Evolutionary conservation across 1,140 invertebrate genomes (phyloP), one percentile per base, ranked within the genome.

Genomic region (Adoxophyes honmai): DNA sequence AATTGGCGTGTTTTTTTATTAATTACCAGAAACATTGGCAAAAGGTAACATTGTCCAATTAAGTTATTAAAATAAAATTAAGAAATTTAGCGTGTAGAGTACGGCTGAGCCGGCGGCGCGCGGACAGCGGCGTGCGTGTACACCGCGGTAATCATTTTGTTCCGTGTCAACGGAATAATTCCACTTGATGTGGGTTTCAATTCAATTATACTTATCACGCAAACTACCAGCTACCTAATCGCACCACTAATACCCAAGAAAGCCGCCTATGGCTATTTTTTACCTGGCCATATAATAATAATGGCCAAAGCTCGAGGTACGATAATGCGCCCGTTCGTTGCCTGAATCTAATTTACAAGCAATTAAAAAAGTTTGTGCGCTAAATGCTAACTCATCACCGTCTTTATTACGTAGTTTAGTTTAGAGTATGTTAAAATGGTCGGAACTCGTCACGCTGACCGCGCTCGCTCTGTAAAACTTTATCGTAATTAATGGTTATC

Each of bases 151-250:
- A 69, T 69, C 65, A 62, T 60, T 34, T 37, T 42, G 64, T 69
- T 73, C 64, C 63, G 69, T 72, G 66, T 72, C 69, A 59, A 66
- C 60, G 65, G 55, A 66, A 69, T 66, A 72, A 66, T 69, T 69
- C 64, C 62, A 73, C 64, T 69, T 69, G 66, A 68, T 68, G 64
- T 64, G 60, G 62, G 64, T 67, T 67, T 64, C 64, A 64, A 73
- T 73, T 73, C 70, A 73, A 73, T 73, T 73, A 73, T 62, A 63
- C 58, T 53, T 63, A 67, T 73, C 70, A 73, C 70, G 70, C 67
- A 61, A 52, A 35, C 14, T 3, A 65, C 52, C 38, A 36, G 44
- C 66, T 60, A 66, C 64, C 65, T 73, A 73, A 60, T 38, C 54
- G 33, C 14, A 18, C 28, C 44, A 28, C 56, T 44, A 18, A 28